Evolutionary conservation across 2,888 invertebrate genomes (phyloP).

Genomic region (Acanthococcus lagerstroemiae): DNA sequence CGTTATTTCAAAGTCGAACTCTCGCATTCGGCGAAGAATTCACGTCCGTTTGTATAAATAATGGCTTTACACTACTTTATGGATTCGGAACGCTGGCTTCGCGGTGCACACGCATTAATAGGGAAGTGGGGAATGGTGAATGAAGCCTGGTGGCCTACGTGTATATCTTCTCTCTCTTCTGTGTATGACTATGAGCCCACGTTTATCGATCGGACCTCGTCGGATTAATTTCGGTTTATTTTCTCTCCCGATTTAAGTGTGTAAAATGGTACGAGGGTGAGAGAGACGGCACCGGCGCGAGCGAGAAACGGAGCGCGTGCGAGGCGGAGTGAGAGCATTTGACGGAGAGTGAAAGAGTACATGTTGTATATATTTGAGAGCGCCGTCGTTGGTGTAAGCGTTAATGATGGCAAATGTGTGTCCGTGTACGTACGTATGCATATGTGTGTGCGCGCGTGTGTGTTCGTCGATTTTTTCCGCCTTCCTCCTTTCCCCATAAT

Average conservation of each 20-base stretch:
- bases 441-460: background rate
- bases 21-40: conserved; percentile 10
- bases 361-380: background rate
- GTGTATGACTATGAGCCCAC: conserved; percentile 30
- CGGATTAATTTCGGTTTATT: conserved; percentile 30
- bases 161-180: conserved; percentile 18
- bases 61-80: conserved; percentile 29
- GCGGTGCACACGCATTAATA: background rate
- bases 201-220: conserved; percentile 30
- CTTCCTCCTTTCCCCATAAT: too few species aligned
- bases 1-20: background rate
- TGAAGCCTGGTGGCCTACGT: conserved; percentile 21
- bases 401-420: background rate
- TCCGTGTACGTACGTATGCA: background rate
- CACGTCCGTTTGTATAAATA: conserved; percentile 28
- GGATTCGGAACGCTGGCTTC: conserved; percentile 17
- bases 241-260: conserved; percentile 20
- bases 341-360: background rate
- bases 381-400: too few species aligned
- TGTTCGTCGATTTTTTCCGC: background rate
- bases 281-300: background rate
- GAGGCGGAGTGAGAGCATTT: background rate
- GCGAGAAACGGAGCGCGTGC: background rate
- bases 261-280: conserved; percentile 6
- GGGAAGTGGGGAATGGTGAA: background rate